Evolutionary conservation across 2,113 vertebrate genomes (phyloP).

Genomic region (Plotosus lineatus): DNA sequence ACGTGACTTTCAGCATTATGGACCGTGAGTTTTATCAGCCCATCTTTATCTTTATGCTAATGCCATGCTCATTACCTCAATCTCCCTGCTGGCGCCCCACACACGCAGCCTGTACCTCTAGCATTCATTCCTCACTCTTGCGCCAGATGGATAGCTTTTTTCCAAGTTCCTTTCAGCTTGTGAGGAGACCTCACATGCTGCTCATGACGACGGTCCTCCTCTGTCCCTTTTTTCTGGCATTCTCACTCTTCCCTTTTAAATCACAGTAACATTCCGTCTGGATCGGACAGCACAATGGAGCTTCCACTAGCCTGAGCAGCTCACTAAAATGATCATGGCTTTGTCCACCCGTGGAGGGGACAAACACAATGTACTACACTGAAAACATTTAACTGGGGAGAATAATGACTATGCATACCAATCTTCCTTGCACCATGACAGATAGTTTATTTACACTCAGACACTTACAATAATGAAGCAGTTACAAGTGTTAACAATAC

Average conservation of each 20-base stretch:
- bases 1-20: not conserved
- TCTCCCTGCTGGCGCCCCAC: conserved; percentile 54
- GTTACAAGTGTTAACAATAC: too few relatives aligned
- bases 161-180: not conserved
- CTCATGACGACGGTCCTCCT: conserved; percentile 24
- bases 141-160: conserved; percentile 16
- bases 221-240: conserved; percentile 41
- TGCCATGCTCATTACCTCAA: conserved; percentile 29
- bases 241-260: conserved; percentile 51
- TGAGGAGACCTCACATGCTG: not conserved
- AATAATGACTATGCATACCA: not conserved
- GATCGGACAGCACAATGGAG: conserved; percentile 46
- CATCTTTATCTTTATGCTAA: conserved; percentile 68
- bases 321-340: conserved; percentile 26
- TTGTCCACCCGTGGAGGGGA: conserved; percentile 13
- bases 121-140: not conserved
- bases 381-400: not conserved
- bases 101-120: conserved; percentile 8
- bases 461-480: too few relatives aligned
- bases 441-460: too few relatives aligned
- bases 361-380: not conserved
- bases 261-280: not conserved
- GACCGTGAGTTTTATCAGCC: conserved; percentile 68
- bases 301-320: conserved; percentile 31
- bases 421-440: not conserved